Evolutionary conservation across 2,888 invertebrate species (phyloP).

Genomic region (Drosophila pseudotalamancana): DNA sequence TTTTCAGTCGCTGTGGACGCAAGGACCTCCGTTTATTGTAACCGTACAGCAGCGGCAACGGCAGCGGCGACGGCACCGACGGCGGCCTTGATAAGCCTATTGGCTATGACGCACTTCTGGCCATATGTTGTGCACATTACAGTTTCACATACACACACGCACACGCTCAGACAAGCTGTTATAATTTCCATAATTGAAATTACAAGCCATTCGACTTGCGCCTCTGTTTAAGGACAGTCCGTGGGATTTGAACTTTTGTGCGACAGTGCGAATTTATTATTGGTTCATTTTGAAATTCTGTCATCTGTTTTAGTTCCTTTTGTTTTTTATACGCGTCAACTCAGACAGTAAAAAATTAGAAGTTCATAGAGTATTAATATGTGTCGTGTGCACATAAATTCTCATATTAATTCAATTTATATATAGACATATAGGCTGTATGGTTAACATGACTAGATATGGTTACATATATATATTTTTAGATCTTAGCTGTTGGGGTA

Average conservation of each 20-base stretch:
- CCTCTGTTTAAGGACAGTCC: background rate
- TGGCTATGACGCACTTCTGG: constrained; percentile 53
- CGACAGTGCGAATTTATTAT: constrained; percentile 7
- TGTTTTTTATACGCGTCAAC: too few species aligned
- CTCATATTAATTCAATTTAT: too few species aligned
- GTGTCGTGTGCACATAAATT: too few species aligned
- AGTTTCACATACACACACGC: constrained; percentile 35
- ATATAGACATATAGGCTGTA: too few species aligned
- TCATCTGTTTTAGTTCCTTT: background rate
- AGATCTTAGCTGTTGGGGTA: too few species aligned
- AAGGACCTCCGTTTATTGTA: background rate
- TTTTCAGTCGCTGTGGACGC: constrained; percentile 67
- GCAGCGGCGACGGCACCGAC: background rate
- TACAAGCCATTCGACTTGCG: constrained; percentile 13
- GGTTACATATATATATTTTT: too few species aligned
- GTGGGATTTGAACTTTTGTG: constrained; percentile 2
- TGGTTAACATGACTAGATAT: too few species aligned
- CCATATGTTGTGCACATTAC: constrained; percentile 41
- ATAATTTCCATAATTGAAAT: constrained; percentile 65
- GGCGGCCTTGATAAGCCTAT: constrained; percentile 2
- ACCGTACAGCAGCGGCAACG: too few species aligned
- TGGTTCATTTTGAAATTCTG: background rate
- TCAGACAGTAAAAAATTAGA: too few species aligned
- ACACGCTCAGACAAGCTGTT: constrained; percentile 11
- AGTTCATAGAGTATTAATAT: too few species aligned